Base-by-base conservation (phyloP, 2,888 invertebrate species). In the Harpagoxenus sublaevis region DNA sequence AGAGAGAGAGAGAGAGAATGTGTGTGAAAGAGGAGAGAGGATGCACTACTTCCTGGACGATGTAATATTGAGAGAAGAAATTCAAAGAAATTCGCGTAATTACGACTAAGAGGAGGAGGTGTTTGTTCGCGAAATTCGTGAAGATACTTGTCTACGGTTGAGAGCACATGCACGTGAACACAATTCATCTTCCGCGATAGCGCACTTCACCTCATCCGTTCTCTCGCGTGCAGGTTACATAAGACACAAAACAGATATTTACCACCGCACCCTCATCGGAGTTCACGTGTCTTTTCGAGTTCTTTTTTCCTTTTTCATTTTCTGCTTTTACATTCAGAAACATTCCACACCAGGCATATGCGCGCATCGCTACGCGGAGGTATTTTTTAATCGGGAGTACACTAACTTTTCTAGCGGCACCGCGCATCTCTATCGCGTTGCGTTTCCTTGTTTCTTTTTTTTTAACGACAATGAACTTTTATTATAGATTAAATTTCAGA, bases 261-360 rank as follows among this genome's bases (percentile, higher is more conserved):
- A 65, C 3, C 84, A 89, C 68, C 86, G 87, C 90, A 92, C 86
- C 89, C 87, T 92, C 88, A 88, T 91, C 86, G 85, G 73, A 85
- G 74, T 87, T 83, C 82, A 62, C 57, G 53, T 78, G 62, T 85
- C 60, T 84, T 65, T 57, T 73, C 65, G 48, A 28, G 9, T 66
- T 45, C 4, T 66, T 31, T 57, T 78, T 71, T 65, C 6, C 12
- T 18, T 86, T 88, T 84, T 87, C 82, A 73, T 87, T 90, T 88
- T 90, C 86, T 86, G 86, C 85, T 88, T 91, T 91, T 48, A 81
- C 86, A 89, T 93, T 93, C 87, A 91, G 90, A 91, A 90, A 93
- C 94, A 94, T 94, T 94, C 94, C 94, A 94, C 89, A 88, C 90
- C 89, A 89, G 87, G 88, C 18, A 71, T 28, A 35, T 89, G 89